phyloP scores from a whole-genome alignment of 2,113 vertebrate genomes.

The Bubo blakistoni region DNA sequence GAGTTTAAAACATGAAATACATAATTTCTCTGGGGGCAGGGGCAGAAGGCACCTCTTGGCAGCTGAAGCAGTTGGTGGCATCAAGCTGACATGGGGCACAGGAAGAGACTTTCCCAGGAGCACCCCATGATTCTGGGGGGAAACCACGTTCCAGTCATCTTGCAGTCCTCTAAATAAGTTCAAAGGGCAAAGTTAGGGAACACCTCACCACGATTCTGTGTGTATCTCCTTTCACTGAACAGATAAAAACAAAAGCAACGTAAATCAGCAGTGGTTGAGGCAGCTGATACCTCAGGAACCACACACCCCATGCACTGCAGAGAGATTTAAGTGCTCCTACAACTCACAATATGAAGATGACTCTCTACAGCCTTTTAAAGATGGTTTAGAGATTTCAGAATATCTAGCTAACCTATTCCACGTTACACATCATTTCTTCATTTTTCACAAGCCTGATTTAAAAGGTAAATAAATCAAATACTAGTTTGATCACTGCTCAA shows the following conservation, averaged over 20 bases:
- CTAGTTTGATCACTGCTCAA: background rate
- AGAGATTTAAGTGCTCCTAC: background rate
- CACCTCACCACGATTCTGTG: background rate
- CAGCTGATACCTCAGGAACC: background rate
- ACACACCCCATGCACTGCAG: fast-evolving
- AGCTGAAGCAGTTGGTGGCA: background rate
- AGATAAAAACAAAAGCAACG: background rate
- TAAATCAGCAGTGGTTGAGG: background rate
- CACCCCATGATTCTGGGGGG: fast-evolving
- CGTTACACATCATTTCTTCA: fast-evolving
- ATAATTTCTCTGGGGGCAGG: no score
- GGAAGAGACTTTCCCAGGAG: background rate
- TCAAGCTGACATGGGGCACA: background rate
- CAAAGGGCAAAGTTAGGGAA: background rate
- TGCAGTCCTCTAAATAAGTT: background rate
- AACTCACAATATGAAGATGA: no score
- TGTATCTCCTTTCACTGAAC: background rate
- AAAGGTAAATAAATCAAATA: background rate
- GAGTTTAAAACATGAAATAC: background rate
- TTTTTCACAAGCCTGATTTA: background rate
- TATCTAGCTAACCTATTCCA: background rate
- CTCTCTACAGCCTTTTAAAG: background rate
- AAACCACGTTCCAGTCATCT: background rate
- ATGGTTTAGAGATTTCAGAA: background rate
- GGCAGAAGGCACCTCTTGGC: no score